Evolutionary conservation across 2,888 invertebrate genomes (phyloP).

Genomic region (Cryptocephalus primarius): DNA sequence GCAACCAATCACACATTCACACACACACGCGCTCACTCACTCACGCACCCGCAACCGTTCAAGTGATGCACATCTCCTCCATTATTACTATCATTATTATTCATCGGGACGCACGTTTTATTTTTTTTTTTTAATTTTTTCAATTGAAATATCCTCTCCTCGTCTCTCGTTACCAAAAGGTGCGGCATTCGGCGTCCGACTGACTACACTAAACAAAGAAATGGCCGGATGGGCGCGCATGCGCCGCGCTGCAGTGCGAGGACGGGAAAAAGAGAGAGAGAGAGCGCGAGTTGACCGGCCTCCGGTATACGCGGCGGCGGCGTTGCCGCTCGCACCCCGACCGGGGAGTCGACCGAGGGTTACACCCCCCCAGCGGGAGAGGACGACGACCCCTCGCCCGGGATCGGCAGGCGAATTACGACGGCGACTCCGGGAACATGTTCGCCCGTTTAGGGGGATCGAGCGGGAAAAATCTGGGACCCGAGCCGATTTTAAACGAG

Average conservation of each 20-base stretch:
- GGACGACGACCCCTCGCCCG: too few species aligned
- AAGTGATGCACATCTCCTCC: background rate
- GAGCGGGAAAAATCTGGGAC: too few species aligned
- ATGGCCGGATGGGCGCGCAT: slow-evolving; percentile 22
- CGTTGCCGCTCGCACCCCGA: background rate
- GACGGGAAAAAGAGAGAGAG: background rate
- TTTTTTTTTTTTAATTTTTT: too few species aligned
- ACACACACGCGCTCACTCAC: background rate
- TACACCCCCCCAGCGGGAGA: too few species aligned
- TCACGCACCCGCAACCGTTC: background rate
- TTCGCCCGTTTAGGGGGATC: too few species aligned
- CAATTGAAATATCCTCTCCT: too few species aligned
- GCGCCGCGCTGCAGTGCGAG: slow-evolving; percentile 26
- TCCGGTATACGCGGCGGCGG: slow-evolving; percentile 5
- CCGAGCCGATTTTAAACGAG: too few species aligned
- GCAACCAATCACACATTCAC: background rate
- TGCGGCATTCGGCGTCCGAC: slow-evolving; percentile 31
- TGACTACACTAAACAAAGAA: slow-evolving; percentile 26
- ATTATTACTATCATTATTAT: background rate
- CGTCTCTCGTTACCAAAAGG: slow-evolving; percentile 17
- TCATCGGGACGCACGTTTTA: too few species aligned
- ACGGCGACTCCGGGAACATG: too few species aligned
- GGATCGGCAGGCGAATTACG: too few species aligned
- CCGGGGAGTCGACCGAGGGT: too few species aligned
- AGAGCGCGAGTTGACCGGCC: slow-evolving; percentile 12